Evolutionary conservation across 2,888 invertebrate species (phyloP), one percentile per base, ranked within the genome.

Genomic region (Petrophora chlorosata): DNA sequence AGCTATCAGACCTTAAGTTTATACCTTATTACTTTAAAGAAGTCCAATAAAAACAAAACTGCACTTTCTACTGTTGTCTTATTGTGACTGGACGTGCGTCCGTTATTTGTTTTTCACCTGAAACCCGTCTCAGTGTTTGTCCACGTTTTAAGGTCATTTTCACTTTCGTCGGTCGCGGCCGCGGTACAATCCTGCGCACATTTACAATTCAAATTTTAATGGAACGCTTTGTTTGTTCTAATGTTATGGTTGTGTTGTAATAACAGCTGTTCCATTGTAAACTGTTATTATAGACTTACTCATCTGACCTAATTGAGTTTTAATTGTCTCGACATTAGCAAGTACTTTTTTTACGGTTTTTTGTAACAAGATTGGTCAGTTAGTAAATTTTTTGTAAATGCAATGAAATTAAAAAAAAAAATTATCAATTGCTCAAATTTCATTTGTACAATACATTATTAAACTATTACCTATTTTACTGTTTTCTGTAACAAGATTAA

Each of bases 101-200:
- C 64, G 71, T 67, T 82, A 72, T 85, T 87, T 86, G 80, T 85
- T 87, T 86, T 87, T 85, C 79, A 76, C 68, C 72, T 50, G 66
- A 70, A 72, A 72, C 76, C 73, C 73, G 76, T 70, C 68, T 54
- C 63, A 70, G 67, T 76, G 67, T 76, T 75, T 76, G 73, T 66
- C 63, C 70, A 76, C 75, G 82, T 85, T 88, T 87, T 85, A 85
- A 87, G 85, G 84, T 65, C 80, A 71, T 87, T 88, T 81, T 88
- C 86, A 85, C 89, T 88, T 87, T 89, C 85, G 58, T 70, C 54
- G 47, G 63, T 42, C 49, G 49, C 41, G 12, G 36, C 39, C 7
- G 19, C 23, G 30, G 77, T 79, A 76, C 73, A 62, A 55, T 69
- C 73, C 30, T 23, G 67, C 50, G 61, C 62, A 60, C 68, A 61